phyloP scores from a whole-genome alignment of 2,797 vertebrate species.

The Myotis pilosus region DNA sequence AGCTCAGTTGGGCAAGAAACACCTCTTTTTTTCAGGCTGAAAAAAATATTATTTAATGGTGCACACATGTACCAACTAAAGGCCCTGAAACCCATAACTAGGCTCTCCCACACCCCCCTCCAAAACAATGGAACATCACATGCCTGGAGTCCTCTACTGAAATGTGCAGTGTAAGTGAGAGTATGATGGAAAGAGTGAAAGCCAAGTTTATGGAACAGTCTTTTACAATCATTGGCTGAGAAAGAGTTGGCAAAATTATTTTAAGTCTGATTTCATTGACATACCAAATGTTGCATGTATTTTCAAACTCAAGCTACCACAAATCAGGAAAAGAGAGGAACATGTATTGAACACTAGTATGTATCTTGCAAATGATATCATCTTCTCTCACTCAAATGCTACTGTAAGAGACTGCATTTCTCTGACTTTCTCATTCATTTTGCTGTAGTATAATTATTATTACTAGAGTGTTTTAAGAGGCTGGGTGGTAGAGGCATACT shows the following conservation, averaged over 20 bases:
- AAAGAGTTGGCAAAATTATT: neutral
- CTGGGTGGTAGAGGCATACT: neutral
- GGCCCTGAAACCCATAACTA: neutral
- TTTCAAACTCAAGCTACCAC: neutral
- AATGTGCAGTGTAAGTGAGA: neutral
- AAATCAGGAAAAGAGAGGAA: neutral
- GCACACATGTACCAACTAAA: neutral
- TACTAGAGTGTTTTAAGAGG: neutral
- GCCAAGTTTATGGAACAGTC: neutral
- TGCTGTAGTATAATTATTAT: neutral
- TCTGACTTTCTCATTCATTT: neutral
- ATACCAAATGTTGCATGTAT: neutral
- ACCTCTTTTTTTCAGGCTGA: neutral
- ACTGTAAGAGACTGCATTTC: neutral
- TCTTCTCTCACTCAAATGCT: neutral
- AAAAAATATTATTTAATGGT: neutral
- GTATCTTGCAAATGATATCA: neutral
- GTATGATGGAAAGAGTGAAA: neutral
- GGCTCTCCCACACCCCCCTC: neutral
- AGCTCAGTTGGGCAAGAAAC: neutral
- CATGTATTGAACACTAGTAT: neutral
- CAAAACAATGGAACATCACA: neutral
- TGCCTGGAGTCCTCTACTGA: neutral
- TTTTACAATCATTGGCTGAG: neutral
- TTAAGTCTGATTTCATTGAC: neutral